Base-by-base conservation (phyloP, 1,140 invertebrate species). In the Eurytemora carolleeae region DNA sequence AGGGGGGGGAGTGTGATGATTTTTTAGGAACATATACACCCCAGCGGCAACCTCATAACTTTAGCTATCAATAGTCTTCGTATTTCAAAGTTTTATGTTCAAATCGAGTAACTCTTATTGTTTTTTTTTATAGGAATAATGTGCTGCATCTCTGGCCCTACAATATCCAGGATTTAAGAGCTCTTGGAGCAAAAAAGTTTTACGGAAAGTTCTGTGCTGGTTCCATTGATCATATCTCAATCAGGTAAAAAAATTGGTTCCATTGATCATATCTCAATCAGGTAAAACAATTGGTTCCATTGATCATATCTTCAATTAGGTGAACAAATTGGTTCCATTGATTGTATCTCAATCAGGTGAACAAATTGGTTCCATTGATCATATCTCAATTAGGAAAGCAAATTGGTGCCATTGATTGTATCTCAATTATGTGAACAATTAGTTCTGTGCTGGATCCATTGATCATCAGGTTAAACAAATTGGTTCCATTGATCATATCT, bases 171-270 rank as follows among this genome's bases (percentile, higher is more conserved):
- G 95, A 99, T 75, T 76, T 99, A 44, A 80, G 86, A 57, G 83
- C 82, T 63, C 78, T 99, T 2, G 95, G 92, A 17, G 94, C 93
- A 44, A 99, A 99, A 72, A 95, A 96, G 70, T 98, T 98, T 74
- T 97, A 93, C 73, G 93, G 93, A 12, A 97, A 98, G 75, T 98
- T 99, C 73, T 98, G 94, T 76, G 93, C 93, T 1, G 95, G 95
- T 44, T 83, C 90, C 58, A 97, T 98, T 64, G 93, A 98, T 74
- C 93, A 98, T 73, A 98, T 98, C 66, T 57, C 53, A 3, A 62
- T 62, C 18, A 95, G 92, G 77, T 64, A n/a, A 21, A 19, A n/a
- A 20, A 57, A 23, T 24, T 1, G 95, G 95, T 44, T 83, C 90
- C 58, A 97, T 98, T 64, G 93, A 98, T 74, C 93, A 98, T 73